These are phyloP conservation scores for Hyphantria cunea DNA, from an alignment of 1,140 invertebrate species.

Conservation along the genomic window DNA sequence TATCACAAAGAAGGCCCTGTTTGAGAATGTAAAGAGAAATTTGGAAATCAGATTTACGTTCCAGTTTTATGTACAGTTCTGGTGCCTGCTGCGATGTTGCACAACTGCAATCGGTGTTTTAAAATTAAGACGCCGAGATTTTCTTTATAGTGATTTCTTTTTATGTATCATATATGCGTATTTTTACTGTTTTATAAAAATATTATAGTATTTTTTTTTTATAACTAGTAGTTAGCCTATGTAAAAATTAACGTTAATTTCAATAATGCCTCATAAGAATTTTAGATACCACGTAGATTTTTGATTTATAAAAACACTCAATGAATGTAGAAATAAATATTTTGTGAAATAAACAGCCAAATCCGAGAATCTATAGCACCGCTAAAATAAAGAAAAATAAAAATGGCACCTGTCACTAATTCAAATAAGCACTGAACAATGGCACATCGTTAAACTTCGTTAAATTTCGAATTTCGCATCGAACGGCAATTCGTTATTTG, in stretches of 20 bases:
- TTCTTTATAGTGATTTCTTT: not conserved
- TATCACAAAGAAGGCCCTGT: slow-evolving; percentile 13
- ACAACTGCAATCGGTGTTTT: not conserved
- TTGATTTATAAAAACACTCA: not conserved
- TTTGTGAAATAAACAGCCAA: not conserved
- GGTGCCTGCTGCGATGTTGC: too few species aligned
- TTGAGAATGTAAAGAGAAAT: slow-evolving; percentile 4
- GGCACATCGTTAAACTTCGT: slow-evolving; percentile 68
- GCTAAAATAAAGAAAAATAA: not conserved
- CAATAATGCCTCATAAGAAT: not conserved
- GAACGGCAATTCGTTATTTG: slow-evolving; percentile 43
- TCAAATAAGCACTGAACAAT: slow-evolving; percentile 37
- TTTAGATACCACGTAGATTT: not conserved
- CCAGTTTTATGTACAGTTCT: slow-evolving; percentile 4
- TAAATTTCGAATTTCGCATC: slow-evolving; percentile 49
- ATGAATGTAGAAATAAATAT: too few species aligned
- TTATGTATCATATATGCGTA: too few species aligned
- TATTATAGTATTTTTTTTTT: not conserved
- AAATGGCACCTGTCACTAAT: slow-evolving; percentile 18
- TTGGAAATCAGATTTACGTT: not conserved
- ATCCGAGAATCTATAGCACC: slow-evolving; percentile 28
- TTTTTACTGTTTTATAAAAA: too few species aligned
- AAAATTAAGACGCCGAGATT: not conserved
- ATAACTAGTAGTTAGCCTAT: too few species aligned
- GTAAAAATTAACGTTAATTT: too few species aligned